phyloP scores from a whole-genome alignment of 1,140 invertebrate genomes.

The Neoseiulus cucumeris region DNA sequence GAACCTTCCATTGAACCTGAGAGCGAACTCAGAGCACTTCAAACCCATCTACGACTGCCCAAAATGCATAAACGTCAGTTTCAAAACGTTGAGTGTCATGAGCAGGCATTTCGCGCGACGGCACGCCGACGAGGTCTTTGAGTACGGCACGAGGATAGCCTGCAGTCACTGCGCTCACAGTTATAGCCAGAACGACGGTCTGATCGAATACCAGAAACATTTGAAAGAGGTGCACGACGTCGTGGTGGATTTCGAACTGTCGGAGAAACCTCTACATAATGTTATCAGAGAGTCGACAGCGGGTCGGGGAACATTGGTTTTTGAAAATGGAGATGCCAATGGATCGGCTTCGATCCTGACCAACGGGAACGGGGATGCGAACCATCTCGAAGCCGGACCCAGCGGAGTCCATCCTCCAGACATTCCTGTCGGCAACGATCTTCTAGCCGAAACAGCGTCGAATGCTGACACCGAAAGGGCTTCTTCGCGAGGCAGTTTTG shows the following conservation, averaged over 20 bases:
- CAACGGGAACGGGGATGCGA: no score
- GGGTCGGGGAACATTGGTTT: no score
- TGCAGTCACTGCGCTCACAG: not conserved
- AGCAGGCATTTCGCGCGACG: not conserved
- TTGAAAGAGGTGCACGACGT: not conserved
- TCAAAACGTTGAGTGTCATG: not conserved
- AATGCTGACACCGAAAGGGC: not conserved
- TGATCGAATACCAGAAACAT: not conserved
- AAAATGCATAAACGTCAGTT: slow-evolving; percentile 10
- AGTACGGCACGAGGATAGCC: not conserved
- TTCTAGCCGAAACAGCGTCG: not conserved
- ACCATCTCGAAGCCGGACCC: no score
- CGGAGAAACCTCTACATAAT: no score
- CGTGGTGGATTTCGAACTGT: not conserved
- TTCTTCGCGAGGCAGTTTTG: slow-evolving; percentile 1
- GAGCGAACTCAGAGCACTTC: slow-evolving; percentile 2
- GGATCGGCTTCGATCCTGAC: no score
- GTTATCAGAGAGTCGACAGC: no score
- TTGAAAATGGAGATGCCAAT: no score
- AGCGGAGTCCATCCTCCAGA: no score
- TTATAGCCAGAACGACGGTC: not conserved
- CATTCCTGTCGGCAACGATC: not conserved
- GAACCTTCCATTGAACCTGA: not conserved
- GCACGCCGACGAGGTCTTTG: not conserved
- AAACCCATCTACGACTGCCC: not conserved